These are phyloP conservation scores for Conus ventricosus DNA, from an alignment of 1,140 invertebrate genomes.

Conservation along the genomic window DNA sequence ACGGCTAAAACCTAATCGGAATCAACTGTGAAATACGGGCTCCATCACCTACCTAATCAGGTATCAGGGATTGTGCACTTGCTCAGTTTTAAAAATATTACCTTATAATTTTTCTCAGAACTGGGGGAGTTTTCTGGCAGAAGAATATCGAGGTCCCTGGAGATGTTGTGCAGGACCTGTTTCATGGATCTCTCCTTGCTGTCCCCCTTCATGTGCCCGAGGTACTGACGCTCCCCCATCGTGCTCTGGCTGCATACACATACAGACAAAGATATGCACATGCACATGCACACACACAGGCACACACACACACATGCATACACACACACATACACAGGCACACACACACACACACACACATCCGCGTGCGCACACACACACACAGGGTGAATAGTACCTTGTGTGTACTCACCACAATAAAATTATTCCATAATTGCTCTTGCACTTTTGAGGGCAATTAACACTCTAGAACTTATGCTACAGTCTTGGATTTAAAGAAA, in stretches of 20 bases:
- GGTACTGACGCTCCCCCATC: constrained; percentile 42
- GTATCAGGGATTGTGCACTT: too few relatives aligned
- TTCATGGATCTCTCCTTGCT: neutral
- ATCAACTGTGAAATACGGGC: too few relatives aligned
- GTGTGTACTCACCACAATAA: too few relatives aligned
- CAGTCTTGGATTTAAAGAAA: too few relatives aligned
- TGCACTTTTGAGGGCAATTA: too few relatives aligned
- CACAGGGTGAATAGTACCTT: neutral
- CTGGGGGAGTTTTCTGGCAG: constrained; percentile 34
- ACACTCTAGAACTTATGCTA: too few relatives aligned
- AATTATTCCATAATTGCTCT: too few relatives aligned
- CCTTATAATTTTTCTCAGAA: constrained; percentile 26
- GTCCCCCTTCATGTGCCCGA: constrained; percentile 5
- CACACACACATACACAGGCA: neutral
- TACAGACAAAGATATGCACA: neutral
- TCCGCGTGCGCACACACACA: neutral
- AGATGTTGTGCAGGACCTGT: constrained; percentile 27
- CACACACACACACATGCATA: neutral
- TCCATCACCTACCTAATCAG: too few relatives aligned
- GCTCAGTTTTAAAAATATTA: neutral
- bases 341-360: neutral
- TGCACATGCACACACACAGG: neutral
- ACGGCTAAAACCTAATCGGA: too few relatives aligned
- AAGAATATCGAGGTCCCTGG: constrained; percentile 33
- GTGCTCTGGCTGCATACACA: constrained; percentile 36